Evolutionary conservation across 2,797 vertebrate genomes (phyloP), one percentile per base, ranked within the genome.

Genomic region (Semaprochilodus insignis): DNA sequence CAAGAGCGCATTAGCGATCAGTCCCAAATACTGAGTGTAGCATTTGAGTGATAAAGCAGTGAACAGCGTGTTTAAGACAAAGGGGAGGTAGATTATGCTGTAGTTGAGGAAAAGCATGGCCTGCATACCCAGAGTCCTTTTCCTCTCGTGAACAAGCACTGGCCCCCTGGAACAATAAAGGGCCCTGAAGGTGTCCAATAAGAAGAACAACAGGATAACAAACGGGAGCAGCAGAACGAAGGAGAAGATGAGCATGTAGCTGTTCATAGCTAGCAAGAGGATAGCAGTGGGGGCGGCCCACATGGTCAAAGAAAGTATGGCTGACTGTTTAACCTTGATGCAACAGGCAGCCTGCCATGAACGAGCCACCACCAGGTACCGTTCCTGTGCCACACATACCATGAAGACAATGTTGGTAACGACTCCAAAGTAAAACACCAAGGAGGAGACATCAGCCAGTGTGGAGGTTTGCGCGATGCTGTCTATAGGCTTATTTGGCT

Each of bases 181-280:
- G 0, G 90, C 90, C 77, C 92, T 85, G 81, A 86, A 91, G 10
- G 91, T 89, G 76, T 93, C 93, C 83, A 91, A 15, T 0, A 91
- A 80, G 14, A 93, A 92, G 79, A 93, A 93, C 16, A 92, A 85
- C 21, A 94, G 88, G 54, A 94, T 31, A 5, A 92, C 92, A 55
- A 93, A 91, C 19, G 93, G 92, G 8, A 83, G 62, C 4, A 94
- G 91, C 54, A 93, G 84, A 40, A 85, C 66, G 65, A 91, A 83
- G 0, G 92, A 87, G 0, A 93, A 93, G 83, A 87, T 89, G 16
- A 93, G 1, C 8, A 66, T 60, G 80, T 87, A 90, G 4, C 34
- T 14, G 2, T 92, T 77, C 25, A 91, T 14, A 0, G 85, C 91
- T 2, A 94, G 88, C 13, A 88, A 82, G n/a, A 93, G 75, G 27